These are phyloP conservation scores for Brachyptera risi DNA, from an alignment of 2,888 invertebrate genomes.

Conservation along the genomic window DNA sequence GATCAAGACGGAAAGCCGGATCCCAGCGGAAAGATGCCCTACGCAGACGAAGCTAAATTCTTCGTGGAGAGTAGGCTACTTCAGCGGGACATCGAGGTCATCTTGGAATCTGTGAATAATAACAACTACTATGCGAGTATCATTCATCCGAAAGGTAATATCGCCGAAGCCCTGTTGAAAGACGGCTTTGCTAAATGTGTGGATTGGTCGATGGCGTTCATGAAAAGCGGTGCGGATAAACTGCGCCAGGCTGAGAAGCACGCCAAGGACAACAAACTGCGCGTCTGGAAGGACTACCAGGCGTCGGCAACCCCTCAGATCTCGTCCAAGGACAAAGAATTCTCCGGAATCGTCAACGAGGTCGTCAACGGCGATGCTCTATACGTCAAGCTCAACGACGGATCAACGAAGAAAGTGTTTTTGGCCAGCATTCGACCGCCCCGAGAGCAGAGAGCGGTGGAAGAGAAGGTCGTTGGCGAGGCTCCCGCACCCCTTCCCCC, in stretches of 20 bases:
- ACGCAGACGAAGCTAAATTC: slow-evolving; percentile 87
- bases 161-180: slow-evolving; percentile 84
- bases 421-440: slow-evolving; percentile 94
- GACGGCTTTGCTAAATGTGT: slow-evolving; percentile 94
- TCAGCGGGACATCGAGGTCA: slow-evolving; percentile 85
- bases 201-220: slow-evolving; percentile 86
- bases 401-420: slow-evolving; percentile 84
- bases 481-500: slow-evolving; percentile 43
- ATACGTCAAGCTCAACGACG: slow-evolving; percentile 74
- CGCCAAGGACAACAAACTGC: slow-evolving; percentile 81
- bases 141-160: slow-evolving; percentile 82
- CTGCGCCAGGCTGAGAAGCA: slow-evolving; percentile 77
- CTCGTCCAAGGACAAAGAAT: slow-evolving; percentile 76
- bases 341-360: slow-evolving; percentile 78
- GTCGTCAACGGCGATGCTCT: slow-evolving; percentile 93
- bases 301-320: slow-evolving; percentile 57
- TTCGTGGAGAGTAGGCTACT: slow-evolving; percentile 89
- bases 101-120: slow-evolving; percentile 89
- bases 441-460: slow-evolving; percentile 58
- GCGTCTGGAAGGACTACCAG: slow-evolving; percentile 90
- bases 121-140: slow-evolving; percentile 92
- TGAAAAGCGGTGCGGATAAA: slow-evolving; percentile 72
- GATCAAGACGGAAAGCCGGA: slow-evolving; percentile 68
- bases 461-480: slow-evolving; percentile 39
- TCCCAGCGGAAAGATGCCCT: slow-evolving; percentile 60